These are phyloP conservation scores for Catharus minimus DNA, from an alignment of 2,113 vertebrate species.

Conservation along the genomic window DNA sequence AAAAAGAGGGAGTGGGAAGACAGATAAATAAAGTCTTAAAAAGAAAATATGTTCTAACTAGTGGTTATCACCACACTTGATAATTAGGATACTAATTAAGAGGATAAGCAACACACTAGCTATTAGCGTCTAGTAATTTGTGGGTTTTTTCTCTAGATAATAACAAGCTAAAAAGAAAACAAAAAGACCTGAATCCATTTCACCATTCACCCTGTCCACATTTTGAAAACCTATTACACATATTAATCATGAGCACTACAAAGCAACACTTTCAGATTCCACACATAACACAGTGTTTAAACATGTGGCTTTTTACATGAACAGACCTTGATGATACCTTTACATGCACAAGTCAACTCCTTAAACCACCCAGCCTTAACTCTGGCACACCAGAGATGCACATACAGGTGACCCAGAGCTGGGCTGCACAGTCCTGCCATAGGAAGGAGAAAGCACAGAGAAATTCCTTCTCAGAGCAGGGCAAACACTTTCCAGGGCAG, in stretches of 20 bases:
- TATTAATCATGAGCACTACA: background rate
- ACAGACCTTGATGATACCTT: background rate
- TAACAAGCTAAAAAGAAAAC: slow-evolving; percentile 40
- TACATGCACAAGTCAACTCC: background rate
- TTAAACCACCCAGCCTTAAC: background rate
- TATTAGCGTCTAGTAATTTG: slow-evolving; percentile 57
- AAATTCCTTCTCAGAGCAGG: background rate
- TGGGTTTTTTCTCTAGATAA: slow-evolving; percentile 12
- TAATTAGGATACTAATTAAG: slow-evolving; percentile 57
- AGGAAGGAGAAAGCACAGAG: background rate
- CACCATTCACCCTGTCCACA: background rate
- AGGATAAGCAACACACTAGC: slow-evolving; percentile 39
- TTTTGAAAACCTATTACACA: background rate
- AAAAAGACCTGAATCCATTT: slow-evolving; percentile 21
- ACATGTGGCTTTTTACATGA: rapidly evolving
- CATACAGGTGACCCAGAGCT: background rate
- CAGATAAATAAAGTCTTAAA: slow-evolving; percentile 62
- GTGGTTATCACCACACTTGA: slow-evolving; percentile 56
- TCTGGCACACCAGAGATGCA: background rate
- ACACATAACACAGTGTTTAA: background rate
- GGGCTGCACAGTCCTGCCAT: background rate
- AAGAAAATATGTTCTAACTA: slow-evolving; percentile 30
- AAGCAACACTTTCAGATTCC: background rate
- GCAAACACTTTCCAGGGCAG: background rate
- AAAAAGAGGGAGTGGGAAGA: slow-evolving; percentile 24